Evolutionary conservation across 1,140 invertebrate genomes (phyloP).

Genomic region (Meloidogyne floridensis): DNA sequence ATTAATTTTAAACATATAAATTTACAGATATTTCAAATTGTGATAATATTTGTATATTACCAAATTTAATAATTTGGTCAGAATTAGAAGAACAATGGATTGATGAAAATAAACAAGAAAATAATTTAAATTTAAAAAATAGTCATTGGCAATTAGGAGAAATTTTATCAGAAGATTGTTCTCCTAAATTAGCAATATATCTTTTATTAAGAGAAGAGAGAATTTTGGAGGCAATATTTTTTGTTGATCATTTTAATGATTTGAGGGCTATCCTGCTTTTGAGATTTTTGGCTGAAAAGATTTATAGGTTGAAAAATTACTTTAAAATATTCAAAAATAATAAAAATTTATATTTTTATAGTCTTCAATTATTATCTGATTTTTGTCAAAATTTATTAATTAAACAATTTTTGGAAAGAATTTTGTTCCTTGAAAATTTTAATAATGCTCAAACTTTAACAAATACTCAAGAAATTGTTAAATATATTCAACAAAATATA

Average conservation of each 20-base stretch:
- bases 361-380: constrained; percentile 4
- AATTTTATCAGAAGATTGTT: constrained; percentile 13
- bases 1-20: not conserved
- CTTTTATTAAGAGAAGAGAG: constrained; percentile 15
- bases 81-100: constrained; percentile 16
- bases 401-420: constrained; percentile 16
- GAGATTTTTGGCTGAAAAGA: constrained; percentile 14
- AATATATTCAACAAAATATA: not conserved
- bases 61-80: constrained; percentile 23
- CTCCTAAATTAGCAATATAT: constrained; percentile 17
- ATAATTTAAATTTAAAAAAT: not conserved
- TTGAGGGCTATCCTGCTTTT: constrained; percentile 5
- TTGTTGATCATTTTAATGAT: constrained; percentile 28
- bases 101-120: constrained; percentile 4
- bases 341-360: not conserved
- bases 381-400: constrained; percentile 17
- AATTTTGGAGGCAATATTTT: constrained; percentile 18
- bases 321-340: not conserved
- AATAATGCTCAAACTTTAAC: not conserved
- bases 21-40: not conserved
- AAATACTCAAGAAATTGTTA: not conserved
- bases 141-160: constrained; percentile 11
- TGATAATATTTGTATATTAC: constrained; percentile 1
- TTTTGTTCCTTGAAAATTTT: constrained; percentile 6
- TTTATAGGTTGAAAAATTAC: not conserved